Evolutionary conservation across 2,113 vertebrate species (phyloP), one percentile per base, ranked within the genome.

Genomic region (Dryoscopus gambensis): DNA sequence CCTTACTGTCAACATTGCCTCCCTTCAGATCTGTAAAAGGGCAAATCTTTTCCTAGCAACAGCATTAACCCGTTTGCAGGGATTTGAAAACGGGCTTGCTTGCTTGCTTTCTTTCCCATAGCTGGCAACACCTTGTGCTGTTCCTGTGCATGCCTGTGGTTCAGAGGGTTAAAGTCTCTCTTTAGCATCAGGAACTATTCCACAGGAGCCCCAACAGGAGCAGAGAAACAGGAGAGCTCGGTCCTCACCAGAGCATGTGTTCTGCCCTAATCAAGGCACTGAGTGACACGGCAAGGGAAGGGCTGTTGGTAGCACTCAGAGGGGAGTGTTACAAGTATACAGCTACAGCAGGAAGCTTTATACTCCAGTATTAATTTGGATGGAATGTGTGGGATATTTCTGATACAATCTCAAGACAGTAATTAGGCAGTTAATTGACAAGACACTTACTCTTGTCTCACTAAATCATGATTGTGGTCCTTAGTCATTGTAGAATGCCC

Each of bases 1-100:
- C 83, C 81, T 76, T 81, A 83, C 90, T 93, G 94, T 97, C 96
- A 97, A 87, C 90, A 87, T 89, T 25, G 31, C 78, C 94, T 96
- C 78, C 40, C 89, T 94, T 95, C 83, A 91, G 56, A 84, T 91
- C 80, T 84, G 85, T 52, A 35, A 76, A 78, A 75, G 91, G 95
- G 91, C 92, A 96, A 94, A 84, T 92, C 81, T 83, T 95, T 97
- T 85, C 88, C 95, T 76, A 50, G 89, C 68, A 95, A 81, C 88
- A 87, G 74, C 73, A 56, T 90, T 93, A 93, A 93, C 94, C 93
- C 89, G 57, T 95, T 96, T 44, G 3, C 71, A 89, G 94, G 94
- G 74, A 78, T 83, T 85, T 75, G 82, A 69, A 93, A 86, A 73
- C 23, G 63, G 50, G 39, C 63, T 92, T 60, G 63, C 57, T 94